Evolutionary conservation across 2,888 invertebrate species (phyloP), one percentile per base, ranked within the genome.

Genomic region (Brassicogethes aeneus): DNA sequence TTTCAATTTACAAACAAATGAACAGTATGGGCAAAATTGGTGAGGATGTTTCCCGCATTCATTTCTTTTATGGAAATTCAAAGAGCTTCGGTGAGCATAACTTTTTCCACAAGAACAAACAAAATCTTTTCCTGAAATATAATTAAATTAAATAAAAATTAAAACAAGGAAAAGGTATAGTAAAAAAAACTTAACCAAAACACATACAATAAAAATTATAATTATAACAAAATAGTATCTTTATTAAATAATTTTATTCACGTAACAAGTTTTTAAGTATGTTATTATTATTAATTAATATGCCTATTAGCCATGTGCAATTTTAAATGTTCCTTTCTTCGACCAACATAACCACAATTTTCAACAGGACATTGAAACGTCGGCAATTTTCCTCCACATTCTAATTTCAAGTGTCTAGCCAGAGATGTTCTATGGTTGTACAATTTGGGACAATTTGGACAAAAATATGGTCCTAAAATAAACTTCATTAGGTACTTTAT

Each of bases 81-180:
- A 68, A n/a, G 80, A 81, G 44, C 79, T 77, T 58, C 80, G 79
- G 64, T 77, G 76, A 63, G 77, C 77, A 71, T 85, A 87, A 43
- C 77, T 76, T 68, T 85, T 85, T 43, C 80, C 79, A 62, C 85
- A 86, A 53, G 5, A 23, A 23, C 23, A 23, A 7, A 23, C 10
- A 23, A 23, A 23, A 10, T 23, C 10, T 23, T 23, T 23, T 7
- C 23, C 23, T 23, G 23, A 23, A 23, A 23, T 5, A 23, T 7
- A 5, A 23, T 23, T 23, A 5, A 23, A 7, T 23, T 7, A 23
- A 23, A 10, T 10, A 23, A 23, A 5, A 23, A 10, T 23, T 23
- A 7, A 7, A 23, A 23, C 23, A 23, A 23, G 23, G 5, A 23
- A n/a, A 23, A 23, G 23, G 10, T 23, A 7, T 10, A 23, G 5